Conservation (phyloP, 2,113 vertebrate species). For the Psilopogon haemacephalus region DNA sequence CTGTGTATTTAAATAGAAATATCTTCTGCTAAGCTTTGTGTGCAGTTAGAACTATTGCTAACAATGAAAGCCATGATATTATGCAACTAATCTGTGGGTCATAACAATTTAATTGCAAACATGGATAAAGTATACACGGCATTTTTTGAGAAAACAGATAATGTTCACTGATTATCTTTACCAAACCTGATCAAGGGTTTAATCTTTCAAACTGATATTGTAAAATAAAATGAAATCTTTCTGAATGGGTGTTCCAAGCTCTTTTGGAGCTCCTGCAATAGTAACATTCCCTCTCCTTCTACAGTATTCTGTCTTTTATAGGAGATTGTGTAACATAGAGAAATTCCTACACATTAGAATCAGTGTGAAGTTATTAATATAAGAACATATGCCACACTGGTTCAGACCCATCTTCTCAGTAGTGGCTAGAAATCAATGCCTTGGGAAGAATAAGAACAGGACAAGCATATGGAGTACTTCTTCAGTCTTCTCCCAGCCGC, state of each 20-base stretch:
- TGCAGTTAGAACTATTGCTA: neutral
- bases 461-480: constrained; percentile 56
- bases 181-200: neutral
- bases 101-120: neutral
- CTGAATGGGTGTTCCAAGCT: neutral
- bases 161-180: neutral
- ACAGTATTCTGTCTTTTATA: neutral
- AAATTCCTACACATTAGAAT: constrained; percentile 50
- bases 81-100: neutral
- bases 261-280: neutral
- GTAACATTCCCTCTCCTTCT: neutral
- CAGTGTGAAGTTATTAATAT: constrained; percentile 49
- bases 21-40: neutral
- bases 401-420: constrained; percentile 48
- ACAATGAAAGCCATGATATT: neutral
- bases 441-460: constrained; percentile 49
- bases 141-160: neutral
- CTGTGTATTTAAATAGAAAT: neutral
- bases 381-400: constrained; percentile 54
- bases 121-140: neutral
- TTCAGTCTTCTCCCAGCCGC: constrained; percentile 57
- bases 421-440: constrained; percentile 51
- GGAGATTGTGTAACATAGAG: neutral
- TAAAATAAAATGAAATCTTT: neutral
- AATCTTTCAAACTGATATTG: neutral